Evolutionary conservation across 2,113 vertebrate species (phyloP).

Genomic region (Festucalex cinctus): DNA sequence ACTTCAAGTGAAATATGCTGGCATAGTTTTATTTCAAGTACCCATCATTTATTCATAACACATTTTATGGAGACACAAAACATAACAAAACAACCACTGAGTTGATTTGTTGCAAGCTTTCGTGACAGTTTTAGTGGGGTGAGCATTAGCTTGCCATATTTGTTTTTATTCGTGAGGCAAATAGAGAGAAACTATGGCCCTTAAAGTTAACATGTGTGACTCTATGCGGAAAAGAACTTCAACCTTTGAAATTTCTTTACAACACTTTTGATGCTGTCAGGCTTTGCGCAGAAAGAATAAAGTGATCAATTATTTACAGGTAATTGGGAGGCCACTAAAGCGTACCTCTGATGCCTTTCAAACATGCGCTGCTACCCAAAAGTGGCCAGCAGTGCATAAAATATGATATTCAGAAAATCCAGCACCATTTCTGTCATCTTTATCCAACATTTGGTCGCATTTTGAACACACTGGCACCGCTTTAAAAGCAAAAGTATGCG

Average conservation of each 20-base stretch:
- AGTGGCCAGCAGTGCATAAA: not conserved
- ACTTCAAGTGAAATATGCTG: not conserved
- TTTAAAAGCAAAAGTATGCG: not conserved
- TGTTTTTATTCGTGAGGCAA: not conserved
- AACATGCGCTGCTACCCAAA: not conserved
- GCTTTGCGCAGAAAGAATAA: constrained; percentile 53
- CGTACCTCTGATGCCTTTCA: constrained; percentile 6
- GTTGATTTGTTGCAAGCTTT: not conserved
- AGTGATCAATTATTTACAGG: constrained; percentile 64
- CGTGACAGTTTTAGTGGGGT: not conserved
- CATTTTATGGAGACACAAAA: not conserved
- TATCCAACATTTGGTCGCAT: not conserved
- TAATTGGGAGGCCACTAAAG: constrained; percentile 58
- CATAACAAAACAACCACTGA: not conserved
- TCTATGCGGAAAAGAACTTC: not conserved
- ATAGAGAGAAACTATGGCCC: not conserved
- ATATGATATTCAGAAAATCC: not conserved
- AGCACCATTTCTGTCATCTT: not conserved
- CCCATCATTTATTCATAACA: not conserved
- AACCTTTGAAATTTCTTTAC: not conserved
- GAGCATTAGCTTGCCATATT: not conserved
- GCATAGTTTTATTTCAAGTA: not conserved
- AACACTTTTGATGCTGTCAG: constrained; percentile 34
- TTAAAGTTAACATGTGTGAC: not conserved
- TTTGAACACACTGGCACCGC: not conserved